A percentile compares a stretch with the other conserved stretches of the same genome.
Conservation (phyloP, 2,113 vertebrate species). For the Notiomystis cincta region DNA sequence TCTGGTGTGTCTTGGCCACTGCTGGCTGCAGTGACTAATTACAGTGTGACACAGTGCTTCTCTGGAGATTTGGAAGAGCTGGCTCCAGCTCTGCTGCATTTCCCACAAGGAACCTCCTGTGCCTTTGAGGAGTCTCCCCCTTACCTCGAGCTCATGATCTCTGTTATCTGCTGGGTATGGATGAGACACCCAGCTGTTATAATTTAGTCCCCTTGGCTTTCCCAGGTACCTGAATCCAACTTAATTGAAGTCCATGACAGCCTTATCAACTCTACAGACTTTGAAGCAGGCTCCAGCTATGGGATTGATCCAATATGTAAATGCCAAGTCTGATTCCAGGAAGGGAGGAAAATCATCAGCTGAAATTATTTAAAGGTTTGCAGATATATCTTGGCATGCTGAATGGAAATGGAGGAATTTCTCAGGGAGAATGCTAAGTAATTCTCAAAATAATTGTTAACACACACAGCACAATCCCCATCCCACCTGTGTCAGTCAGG, state of each 20-base stretch:
- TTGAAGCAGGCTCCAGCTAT: constrained; percentile 14
- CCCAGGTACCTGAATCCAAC: not conserved
- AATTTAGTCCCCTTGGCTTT: not conserved
- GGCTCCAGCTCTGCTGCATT: not conserved
- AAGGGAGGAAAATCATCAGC: constrained; percentile 34
- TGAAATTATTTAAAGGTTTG: constrained; percentile 40
- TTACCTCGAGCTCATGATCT: not conserved
- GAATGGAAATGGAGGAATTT: not conserved
- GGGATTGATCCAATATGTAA: not conserved
- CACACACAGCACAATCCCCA: not conserved
- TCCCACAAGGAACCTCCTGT: not conserved
- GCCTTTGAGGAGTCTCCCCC: not conserved
- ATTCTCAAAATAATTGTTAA: constrained; percentile 3
- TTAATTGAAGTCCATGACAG: not conserved
- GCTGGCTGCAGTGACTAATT: not conserved
- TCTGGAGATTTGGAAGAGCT: not conserved
- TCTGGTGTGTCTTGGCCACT: not conserved
- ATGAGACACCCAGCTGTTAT: not conserved
- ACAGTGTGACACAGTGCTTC: not conserved
- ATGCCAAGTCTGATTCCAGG: not conserved
- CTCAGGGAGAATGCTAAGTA: not conserved
- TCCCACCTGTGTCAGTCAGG: not conserved
- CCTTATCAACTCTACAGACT: not conserved
- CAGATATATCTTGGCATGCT: constrained; percentile 21
- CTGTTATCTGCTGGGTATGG: not conserved